phyloP scores from a whole-genome alignment of 2,888 invertebrate genomes.

The Bugula neritina region DNA sequence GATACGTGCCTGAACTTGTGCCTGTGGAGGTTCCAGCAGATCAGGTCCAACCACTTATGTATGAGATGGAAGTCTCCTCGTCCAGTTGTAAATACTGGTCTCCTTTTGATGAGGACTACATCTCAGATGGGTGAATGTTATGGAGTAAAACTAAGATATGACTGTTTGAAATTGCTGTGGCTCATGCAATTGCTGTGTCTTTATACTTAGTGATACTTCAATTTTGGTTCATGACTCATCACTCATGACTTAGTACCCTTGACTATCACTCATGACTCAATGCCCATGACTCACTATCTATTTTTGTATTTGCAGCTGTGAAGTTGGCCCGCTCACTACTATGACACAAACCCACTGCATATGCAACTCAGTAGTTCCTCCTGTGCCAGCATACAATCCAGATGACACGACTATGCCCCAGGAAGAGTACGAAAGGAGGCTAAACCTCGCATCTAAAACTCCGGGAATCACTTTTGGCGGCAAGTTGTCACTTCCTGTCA shows the following conservation, averaged over 20 bases:
- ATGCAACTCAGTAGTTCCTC: background rate
- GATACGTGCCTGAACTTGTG: background rate
- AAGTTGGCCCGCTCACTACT: slow-evolving; percentile 15
- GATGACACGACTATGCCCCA: background rate
- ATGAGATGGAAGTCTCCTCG: slow-evolving; percentile 31
- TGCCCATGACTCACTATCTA: too few relatives aligned
- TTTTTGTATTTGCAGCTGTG: slow-evolving; percentile 11
- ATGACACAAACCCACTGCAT: slow-evolving; percentile 9
- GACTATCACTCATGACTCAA: too few relatives aligned
- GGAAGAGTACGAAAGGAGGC: slow-evolving; percentile 13
- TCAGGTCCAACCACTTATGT: slow-evolving; percentile 27
- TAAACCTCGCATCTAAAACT: background rate
- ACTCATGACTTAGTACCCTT: too few relatives aligned
- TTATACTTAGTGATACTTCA: too few relatives aligned
- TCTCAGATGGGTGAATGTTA: slow-evolving; percentile 28
- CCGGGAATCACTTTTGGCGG: slow-evolving; percentile 16
- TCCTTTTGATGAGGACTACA: slow-evolving; percentile 30
- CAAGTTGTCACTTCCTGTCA: slow-evolving; percentile 33
- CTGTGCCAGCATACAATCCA: slow-evolving; percentile 7
- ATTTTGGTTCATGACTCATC: too few relatives aligned
- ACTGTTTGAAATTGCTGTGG: too few relatives aligned
- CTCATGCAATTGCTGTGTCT: too few relatives aligned
- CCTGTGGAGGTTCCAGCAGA: slow-evolving; percentile 1
- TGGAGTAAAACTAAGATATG: too few relatives aligned
- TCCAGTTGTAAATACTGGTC: slow-evolving; percentile 34